phyloP scores from a whole-genome alignment of 2,113 vertebrate genomes.

The Emydocephalus ijimae region DNA sequence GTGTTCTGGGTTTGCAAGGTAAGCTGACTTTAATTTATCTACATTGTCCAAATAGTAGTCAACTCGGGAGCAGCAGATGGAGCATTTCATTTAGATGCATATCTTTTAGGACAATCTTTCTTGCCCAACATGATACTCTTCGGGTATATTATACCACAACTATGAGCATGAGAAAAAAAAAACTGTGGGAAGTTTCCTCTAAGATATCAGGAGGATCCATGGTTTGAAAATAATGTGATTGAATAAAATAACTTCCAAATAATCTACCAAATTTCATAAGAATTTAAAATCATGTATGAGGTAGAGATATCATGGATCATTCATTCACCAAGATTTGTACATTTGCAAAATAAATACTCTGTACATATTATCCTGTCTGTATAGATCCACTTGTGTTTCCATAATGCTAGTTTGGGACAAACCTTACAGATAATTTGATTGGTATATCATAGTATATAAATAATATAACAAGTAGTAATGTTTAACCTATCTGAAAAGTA shows the following conservation, averaged over 20 bases:
- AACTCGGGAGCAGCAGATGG: not conserved
- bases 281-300: not conserved
- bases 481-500: not conserved
- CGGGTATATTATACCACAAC: not conserved
- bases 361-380: not conserved
- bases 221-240: not conserved
- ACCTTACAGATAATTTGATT: not conserved
- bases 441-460: not conserved
- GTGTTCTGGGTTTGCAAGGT: constrained; percentile 75
- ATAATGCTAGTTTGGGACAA: not conserved
- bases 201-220: not conserved
- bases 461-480: not conserved
- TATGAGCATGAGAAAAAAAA: not conserved
- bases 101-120: not conserved
- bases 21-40: not conserved
- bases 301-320: not conserved
- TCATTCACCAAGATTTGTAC: not conserved
- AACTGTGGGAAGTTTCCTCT: not conserved
- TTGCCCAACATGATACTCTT: not conserved
- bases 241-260: not conserved
- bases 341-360: not conserved
- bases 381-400: not conserved
- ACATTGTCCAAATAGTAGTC: not conserved
- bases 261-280: not conserved
- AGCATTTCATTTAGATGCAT: not conserved